phyloP scores from a whole-genome alignment of 2,888 invertebrate genomes.

The Drosophila neutralis region DNA sequence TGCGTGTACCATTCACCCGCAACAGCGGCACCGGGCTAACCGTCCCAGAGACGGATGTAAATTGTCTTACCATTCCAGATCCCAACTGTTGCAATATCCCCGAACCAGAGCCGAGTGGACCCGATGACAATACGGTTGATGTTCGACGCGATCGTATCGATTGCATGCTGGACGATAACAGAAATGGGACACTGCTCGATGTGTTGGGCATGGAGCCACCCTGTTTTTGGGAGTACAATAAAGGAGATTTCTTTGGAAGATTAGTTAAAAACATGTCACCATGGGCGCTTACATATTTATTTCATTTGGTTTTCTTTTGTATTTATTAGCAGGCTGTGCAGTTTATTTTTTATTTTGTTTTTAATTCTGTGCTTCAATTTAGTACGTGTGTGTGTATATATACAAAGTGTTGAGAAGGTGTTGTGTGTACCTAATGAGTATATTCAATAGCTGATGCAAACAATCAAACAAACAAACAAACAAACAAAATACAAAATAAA shows the following conservation, averaged over 20 bases:
- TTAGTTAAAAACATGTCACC: conserved; percentile 68
- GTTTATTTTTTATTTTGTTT: conserved; percentile 2
- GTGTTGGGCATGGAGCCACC: conserved; percentile 96
- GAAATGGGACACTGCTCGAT: conserved; percentile 94
- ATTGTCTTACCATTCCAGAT: conserved; percentile 96
- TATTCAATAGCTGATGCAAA: conserved; percentile 42
- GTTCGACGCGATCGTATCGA: conserved; percentile 91
- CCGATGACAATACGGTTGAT: conserved; percentile 89
- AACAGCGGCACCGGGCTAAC: conserved; percentile 87
- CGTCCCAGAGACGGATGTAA: conserved; percentile 88
- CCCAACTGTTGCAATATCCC: conserved; percentile 94
- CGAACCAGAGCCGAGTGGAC: conserved; percentile 88
- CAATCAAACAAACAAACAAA: conserved; percentile 46
- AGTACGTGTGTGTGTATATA: conserved; percentile 22
- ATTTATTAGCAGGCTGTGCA: conserved; percentile 41
- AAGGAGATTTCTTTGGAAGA: conserved; percentile 86
- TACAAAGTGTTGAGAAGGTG: conserved; percentile 46
- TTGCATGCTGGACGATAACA: conserved; percentile 92
- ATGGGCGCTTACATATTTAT: conserved; percentile 22
- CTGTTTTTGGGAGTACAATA: conserved; percentile 87
- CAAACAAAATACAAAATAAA: conserved; percentile 41
- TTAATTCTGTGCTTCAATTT: conserved; percentile 29
- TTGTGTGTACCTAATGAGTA: conserved; percentile 40
- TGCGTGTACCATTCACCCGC: conserved; percentile 86
- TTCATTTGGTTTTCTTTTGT: background rate